Evolutionary conservation across 2,888 invertebrate genomes (phyloP).

Genomic region (Andrena minutula): DNA sequence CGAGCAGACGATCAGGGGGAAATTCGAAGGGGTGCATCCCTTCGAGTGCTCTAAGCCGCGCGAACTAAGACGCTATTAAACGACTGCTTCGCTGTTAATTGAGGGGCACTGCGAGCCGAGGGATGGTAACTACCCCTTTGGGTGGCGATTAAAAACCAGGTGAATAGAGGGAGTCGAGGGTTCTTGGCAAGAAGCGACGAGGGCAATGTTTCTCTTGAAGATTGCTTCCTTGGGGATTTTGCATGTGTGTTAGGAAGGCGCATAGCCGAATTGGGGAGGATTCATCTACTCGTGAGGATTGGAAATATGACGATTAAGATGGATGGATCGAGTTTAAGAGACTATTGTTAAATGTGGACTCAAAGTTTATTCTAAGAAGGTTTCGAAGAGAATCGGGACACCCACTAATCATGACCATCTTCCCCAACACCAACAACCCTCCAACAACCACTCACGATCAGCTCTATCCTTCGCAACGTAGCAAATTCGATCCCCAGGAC

Average conservation of each 20-base stretch:
- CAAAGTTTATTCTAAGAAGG: no score
- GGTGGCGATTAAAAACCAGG: slow-evolving; percentile 33
- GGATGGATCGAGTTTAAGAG: no score
- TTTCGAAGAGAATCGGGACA: not conserved
- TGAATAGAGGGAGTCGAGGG: not conserved
- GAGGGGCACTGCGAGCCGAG: slow-evolving; percentile 1
- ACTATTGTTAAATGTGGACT: no score
- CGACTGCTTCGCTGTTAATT: slow-evolving; percentile 35
- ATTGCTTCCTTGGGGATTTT: no score
- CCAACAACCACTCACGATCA: slow-evolving; percentile 2
- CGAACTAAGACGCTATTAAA: slow-evolving; percentile 35
- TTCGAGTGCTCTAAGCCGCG: slow-evolving; percentile 19
- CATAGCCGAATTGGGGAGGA: no score
- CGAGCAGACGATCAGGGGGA: not conserved
- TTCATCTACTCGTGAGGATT: no score
- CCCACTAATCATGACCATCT: slow-evolving; percentile 5
- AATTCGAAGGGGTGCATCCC: slow-evolving; percentile 2
- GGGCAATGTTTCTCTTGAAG: not conserved
- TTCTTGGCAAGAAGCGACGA: not conserved
- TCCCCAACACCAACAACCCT: not conserved
- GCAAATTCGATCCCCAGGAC: not conserved
- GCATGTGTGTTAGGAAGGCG: no score
- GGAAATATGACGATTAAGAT: no score
- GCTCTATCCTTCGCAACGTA: not conserved
- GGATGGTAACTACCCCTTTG: slow-evolving; percentile 1